Percentiles rank a stretch among this genome's conserved stretches.
Conservation (phyloP, 2,888 invertebrate genomes). For the Nomada lathburiana region DNA sequence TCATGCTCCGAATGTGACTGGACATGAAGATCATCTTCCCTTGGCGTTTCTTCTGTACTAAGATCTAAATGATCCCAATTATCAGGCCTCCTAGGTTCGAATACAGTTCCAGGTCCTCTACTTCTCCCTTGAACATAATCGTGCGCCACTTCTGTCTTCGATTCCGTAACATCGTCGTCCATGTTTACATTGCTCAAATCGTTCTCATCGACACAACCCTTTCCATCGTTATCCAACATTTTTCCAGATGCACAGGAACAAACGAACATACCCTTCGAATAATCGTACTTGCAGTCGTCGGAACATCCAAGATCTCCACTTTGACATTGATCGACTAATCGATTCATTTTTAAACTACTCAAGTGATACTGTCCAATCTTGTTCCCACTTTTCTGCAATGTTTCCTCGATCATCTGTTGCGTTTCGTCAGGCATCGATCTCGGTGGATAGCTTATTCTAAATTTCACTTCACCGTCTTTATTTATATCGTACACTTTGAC, state of each 20-base stretch:
- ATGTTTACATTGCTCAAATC: constrained; percentile 76
- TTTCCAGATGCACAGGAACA: constrained; percentile 88
- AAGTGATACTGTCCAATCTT: constrained; percentile 78
- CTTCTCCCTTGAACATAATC: constrained; percentile 79
- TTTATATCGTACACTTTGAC: constrained; percentile 80
- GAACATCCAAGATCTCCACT: constrained; percentile 89
- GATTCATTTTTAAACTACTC: constrained; percentile 71
- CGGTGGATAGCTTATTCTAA: constrained; percentile 79
- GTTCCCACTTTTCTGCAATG: constrained; percentile 74
- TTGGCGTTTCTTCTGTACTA: constrained; percentile 23
- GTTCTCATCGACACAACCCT: constrained; percentile 83
- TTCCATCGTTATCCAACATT: constrained; percentile 85
- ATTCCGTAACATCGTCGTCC: constrained; percentile 66
- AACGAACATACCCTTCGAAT: constrained; percentile 87
- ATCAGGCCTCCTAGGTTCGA: constrained; percentile 56
- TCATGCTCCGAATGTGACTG: constrained; percentile 33
- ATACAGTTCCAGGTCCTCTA: constrained; percentile 71
- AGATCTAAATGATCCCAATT: constrained; percentile 67
- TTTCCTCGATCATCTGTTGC: constrained; percentile 76
- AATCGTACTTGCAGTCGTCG: constrained; percentile 89
- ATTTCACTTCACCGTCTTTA: constrained; percentile 77
- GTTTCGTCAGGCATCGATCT: constrained; percentile 72
- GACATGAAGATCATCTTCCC: not conserved
- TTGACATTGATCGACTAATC: constrained; percentile 88
- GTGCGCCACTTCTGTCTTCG: constrained; percentile 66